Conservation (phyloP, 2,797 vertebrate genomes). For the Enteromius radiatus region DNA sequence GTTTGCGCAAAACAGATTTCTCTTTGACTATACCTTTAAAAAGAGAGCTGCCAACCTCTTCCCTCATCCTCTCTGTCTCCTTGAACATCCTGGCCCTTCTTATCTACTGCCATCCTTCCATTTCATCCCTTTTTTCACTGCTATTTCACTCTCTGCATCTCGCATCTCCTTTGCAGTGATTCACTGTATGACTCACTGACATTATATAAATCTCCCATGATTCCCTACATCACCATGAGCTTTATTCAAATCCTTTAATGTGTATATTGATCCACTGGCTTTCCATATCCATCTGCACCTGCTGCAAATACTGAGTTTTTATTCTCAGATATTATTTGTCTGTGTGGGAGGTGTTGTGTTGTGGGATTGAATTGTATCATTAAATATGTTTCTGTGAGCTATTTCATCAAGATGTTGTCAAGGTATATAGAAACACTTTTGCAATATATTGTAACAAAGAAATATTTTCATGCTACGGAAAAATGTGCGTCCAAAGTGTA, state of each 20-base stretch:
- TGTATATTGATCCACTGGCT: slow-evolving; percentile 52
- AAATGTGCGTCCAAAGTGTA: background rate
- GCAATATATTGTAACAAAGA: background rate
- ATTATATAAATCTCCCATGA: slow-evolving; percentile 60
- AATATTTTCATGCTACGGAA: background rate
- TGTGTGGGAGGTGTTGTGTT: slow-evolving; percentile 53
- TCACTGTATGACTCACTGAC: slow-evolving; percentile 62
- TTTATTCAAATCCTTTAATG: slow-evolving; percentile 57
- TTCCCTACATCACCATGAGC: slow-evolving; percentile 46
- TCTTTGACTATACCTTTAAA: background rate
- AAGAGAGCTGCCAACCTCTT: slow-evolving; percentile 12
- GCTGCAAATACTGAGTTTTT: slow-evolving; percentile 47
- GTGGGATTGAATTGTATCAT: slow-evolving; percentile 27
- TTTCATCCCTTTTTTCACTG: slow-evolving; percentile 15
- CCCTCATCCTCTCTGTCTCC: slow-evolving; percentile 13
- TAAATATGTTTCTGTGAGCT: background rate
- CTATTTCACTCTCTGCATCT: slow-evolving; percentile 32
- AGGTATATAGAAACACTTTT: background rate
- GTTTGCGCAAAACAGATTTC: background rate
- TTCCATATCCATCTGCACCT: slow-evolving; percentile 29
- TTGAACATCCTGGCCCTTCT: slow-evolving; percentile 12
- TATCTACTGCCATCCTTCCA: slow-evolving; percentile 22
- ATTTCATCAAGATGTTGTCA: background rate
- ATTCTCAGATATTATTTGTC: slow-evolving; percentile 30
- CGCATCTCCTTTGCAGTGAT: slow-evolving; percentile 47